Percentiles rank a stretch among this genome's conserved stretches.
These are phyloP conservation scores for Chloroceryle aenea DNA, from an alignment of 2,113 vertebrate species.

Conservation along the genomic window DNA sequence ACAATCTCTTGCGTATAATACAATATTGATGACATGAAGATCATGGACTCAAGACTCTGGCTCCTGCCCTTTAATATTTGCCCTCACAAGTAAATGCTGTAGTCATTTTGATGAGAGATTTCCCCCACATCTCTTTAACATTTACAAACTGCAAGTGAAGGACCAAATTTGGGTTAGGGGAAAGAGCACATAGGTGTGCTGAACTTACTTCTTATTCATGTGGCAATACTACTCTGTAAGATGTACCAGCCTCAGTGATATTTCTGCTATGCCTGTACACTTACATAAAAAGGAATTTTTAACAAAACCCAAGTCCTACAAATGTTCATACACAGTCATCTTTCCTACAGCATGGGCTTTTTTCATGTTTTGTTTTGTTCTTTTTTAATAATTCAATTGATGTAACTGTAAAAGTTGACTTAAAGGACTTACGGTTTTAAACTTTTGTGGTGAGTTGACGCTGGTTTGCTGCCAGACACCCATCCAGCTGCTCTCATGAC, in stretches of 20 bases:
- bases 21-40: neutral
- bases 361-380: neutral
- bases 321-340: neutral
- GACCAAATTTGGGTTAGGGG: neutral
- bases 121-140: neutral
- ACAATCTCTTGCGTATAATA: neutral
- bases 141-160: neutral
- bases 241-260: neutral
- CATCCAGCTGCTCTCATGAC: neutral
- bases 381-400: neutral
- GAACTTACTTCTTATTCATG: neutral
- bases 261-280: neutral
- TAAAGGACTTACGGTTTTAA: neutral
- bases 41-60: neutral
- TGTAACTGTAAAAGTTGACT: neutral
- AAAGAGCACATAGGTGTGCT: neutral
- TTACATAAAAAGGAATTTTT: neutral
- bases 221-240: neutral
- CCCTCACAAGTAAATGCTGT: neutral
- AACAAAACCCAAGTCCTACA: neutral
- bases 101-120: neutral
- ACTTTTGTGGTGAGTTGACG: neutral
- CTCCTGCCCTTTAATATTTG: neutral
- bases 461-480: neutral
- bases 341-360: neutral